Conservation (phyloP, 2,888 invertebrate genomes). For the Leptinotarsa juncta region DNA sequence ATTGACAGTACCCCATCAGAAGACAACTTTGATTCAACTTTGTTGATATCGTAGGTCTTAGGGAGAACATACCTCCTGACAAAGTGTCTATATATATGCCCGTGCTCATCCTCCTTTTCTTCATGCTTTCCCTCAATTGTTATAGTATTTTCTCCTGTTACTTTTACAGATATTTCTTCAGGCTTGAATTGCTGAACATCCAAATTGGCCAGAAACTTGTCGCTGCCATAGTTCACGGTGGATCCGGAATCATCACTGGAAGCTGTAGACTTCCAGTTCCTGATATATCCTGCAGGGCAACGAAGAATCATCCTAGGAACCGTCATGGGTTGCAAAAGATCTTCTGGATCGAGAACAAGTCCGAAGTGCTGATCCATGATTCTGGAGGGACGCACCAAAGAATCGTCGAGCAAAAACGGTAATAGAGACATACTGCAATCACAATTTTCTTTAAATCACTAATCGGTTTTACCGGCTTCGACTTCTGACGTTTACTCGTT, state of each 20-base stretch:
- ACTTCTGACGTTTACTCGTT: background rate
- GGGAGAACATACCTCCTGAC: conserved; percentile 80
- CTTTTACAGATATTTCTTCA: conserved; percentile 82
- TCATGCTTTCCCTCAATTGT: conserved; percentile 57
- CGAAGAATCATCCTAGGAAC: conserved; percentile 33
- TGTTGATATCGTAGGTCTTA: conserved; percentile 77
- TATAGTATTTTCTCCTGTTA: conserved; percentile 72
- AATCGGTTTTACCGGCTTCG: conserved; percentile 9
- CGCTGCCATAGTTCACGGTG: conserved; percentile 67
- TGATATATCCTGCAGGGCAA: conserved; percentile 42
- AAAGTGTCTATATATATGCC: conserved; percentile 71
- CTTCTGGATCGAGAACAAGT: conserved; percentile 35
- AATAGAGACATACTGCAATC: conserved; percentile 31
- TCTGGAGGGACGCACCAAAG: conserved; percentile 36
- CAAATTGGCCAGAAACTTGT: conserved; percentile 77
- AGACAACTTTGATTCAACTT: conserved; percentile 80
- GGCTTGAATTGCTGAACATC: conserved; percentile 84
- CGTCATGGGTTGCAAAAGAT: conserved; percentile 33
- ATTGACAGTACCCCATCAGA: conserved; percentile 80
- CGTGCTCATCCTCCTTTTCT: conserved; percentile 40
- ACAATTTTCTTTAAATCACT: background rate
- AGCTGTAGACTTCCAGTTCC: conserved; percentile 43
- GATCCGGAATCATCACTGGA: conserved; percentile 43
- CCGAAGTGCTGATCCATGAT: conserved; percentile 41
- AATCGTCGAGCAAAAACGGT: conserved; percentile 35